Conservation (phyloP, 1,140 invertebrate genomes). For the Drepana arcuata region DNA sequence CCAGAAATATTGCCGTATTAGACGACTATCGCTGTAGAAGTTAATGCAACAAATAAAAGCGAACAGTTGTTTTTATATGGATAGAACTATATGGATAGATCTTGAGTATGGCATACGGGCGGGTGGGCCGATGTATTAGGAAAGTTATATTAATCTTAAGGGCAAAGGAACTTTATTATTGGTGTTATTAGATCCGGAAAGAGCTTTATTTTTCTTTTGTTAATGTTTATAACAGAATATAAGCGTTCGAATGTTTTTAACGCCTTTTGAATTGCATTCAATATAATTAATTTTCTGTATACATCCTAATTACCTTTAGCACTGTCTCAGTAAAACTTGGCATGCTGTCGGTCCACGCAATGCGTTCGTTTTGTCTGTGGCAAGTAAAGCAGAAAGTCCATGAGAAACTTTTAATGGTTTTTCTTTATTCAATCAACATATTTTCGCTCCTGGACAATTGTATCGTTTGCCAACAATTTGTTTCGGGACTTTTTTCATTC, state of each 20-base stretch:
- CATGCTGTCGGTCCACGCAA: slow-evolving; percentile 30
- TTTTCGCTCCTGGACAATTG: slow-evolving; percentile 66
- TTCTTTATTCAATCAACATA: slow-evolving; percentile 72
- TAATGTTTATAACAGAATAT: no score
- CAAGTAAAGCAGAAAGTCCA: slow-evolving; percentile 49
- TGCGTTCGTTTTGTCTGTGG: slow-evolving; percentile 37
- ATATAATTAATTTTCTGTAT: slow-evolving; percentile 43
- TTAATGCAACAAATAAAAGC: slow-evolving; percentile 59
- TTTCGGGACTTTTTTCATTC: slow-evolving; percentile 53
- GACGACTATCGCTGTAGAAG: slow-evolving; percentile 28
- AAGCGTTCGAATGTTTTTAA: no score
- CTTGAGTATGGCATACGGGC: slow-evolving; percentile 36
- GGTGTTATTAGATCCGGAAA: no score
- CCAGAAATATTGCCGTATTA: slow-evolving; percentile 35
- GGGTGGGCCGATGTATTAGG: slow-evolving; percentile 59
- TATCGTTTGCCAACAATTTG: slow-evolving; percentile 66
- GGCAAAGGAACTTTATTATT: slow-evolving; percentile 36
- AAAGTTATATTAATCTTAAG: slow-evolving; percentile 63
- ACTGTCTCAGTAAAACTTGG: slow-evolving; percentile 7
- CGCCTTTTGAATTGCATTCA: no score
- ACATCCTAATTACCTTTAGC: slow-evolving; percentile 1
- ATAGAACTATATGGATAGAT: slow-evolving; percentile 3
- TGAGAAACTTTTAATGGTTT: slow-evolving; percentile 68
- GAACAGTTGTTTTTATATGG: slow-evolving; percentile 43
- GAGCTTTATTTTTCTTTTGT: no score